Percentiles rank a stretch among this genome's conserved stretches.
Conservation (phyloP, 2,888 invertebrate species). For the Oasisia sp. region DNA sequence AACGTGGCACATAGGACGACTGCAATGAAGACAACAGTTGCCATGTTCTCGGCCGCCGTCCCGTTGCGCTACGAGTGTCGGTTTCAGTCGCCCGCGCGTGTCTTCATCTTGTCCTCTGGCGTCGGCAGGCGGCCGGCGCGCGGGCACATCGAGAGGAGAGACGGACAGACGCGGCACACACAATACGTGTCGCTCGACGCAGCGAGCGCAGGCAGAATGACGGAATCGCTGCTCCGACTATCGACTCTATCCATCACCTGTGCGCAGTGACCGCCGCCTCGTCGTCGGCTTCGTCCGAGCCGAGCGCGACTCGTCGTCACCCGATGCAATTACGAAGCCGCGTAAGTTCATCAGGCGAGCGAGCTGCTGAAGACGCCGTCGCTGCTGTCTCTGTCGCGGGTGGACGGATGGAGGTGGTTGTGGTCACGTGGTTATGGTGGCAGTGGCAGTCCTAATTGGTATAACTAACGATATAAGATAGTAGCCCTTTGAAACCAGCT, state of each 20-base stretch:
- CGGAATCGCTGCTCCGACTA: not conserved
- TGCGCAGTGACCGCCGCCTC: not conserved
- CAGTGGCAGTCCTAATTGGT: not conserved
- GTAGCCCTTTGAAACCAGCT: not conserved
- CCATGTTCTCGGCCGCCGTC: not conserved
- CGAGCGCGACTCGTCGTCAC: not conserved
- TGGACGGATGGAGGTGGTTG: not conserved
- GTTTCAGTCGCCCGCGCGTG: not conserved
- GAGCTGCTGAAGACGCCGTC: not conserved
- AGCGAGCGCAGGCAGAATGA: not conserved
- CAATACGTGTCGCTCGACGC: not conserved
- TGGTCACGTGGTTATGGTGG: not conserved
- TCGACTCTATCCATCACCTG: not conserved
- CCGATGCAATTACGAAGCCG: constrained; percentile 6
- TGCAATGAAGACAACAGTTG: not conserved
- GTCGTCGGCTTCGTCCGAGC: not conserved
- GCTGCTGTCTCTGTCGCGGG: not conserved
- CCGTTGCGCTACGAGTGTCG: not conserved
- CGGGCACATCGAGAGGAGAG: too few relatives aligned
- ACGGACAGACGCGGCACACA: not conserved
- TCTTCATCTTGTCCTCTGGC: not conserved
- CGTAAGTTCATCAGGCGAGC: constrained; percentile 10
- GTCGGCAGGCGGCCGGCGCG: not conserved
- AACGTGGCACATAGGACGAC: not conserved
- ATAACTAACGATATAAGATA: not conserved